Conservation (phyloP, 2,888 invertebrate species). For the Microctonus hyperodae region DNA sequence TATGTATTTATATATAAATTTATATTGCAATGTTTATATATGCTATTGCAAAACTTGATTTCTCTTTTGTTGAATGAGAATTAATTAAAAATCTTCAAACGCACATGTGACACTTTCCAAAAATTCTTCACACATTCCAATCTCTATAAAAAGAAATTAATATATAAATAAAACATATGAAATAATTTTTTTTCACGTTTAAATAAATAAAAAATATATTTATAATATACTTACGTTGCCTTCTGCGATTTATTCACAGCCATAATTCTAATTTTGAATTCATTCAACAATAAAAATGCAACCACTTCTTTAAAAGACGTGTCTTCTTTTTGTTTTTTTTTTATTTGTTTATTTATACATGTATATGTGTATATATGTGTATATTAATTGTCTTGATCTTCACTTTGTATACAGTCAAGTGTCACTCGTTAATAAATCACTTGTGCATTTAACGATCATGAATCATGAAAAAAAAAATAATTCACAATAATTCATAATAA, state of each 20-base stretch:
- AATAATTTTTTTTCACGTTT: too few species aligned
- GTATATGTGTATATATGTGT: neutral
- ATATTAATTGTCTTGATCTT: too few species aligned
- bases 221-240: constrained; percentile 50
- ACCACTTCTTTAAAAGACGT: neutral
- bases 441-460: neutral
- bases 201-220: too few species aligned
- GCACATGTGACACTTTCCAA: neutral
- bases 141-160: too few species aligned
- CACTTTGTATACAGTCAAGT: constrained; percentile 17
- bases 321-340: neutral
- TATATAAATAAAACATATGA: too few species aligned
- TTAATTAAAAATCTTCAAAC: neutral
- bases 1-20: too few species aligned
- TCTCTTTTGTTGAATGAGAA: neutral
- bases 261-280: constrained; percentile 44
- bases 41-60: neutral
- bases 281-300: constrained; percentile 1
- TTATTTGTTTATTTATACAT: neutral
- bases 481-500: too few species aligned
- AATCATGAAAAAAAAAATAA: too few species aligned
- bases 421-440: constrained; percentile 23
- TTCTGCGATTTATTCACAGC: constrained; percentile 45
- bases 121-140: neutral
- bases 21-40: too few species aligned